A percentile compares a stretch with the other conserved stretches of the same genome.
Conservation (phyloP, 2,888 invertebrate genomes). For the Pardosa pseudoannulata region DNA sequence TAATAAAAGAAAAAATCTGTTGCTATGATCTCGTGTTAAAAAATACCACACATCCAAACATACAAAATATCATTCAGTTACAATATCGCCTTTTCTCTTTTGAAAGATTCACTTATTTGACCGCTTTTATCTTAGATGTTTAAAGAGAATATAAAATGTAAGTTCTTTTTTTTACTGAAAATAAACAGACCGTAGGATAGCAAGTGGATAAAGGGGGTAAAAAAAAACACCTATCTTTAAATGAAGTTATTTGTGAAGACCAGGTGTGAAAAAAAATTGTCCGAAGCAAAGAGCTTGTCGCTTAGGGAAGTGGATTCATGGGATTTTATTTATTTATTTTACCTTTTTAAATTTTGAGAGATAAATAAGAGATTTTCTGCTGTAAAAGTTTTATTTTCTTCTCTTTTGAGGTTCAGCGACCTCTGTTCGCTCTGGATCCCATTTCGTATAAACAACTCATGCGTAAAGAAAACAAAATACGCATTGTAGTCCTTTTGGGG, state of each 20-base stretch:
- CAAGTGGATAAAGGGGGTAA: not conserved
- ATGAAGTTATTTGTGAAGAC: not conserved
- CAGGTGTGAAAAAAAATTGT: not conserved
- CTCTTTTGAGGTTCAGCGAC: conserved; percentile 8
- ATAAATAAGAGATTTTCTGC: not conserved
- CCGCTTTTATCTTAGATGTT: too few relatives aligned
- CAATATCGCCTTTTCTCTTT: too few relatives aligned
- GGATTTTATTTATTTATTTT: too few relatives aligned
- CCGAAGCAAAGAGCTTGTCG: not conserved
- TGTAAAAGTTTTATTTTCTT: not conserved
- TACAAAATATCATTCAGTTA: too few relatives aligned
- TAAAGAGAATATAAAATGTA: too few relatives aligned
- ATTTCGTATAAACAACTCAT: conserved; percentile 12
- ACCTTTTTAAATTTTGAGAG: not conserved
- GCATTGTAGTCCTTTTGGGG: not conserved
- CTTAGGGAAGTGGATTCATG: not conserved
- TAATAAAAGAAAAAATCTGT: too few relatives aligned
- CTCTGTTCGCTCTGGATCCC: conserved; percentile 21
- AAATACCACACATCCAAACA: too few relatives aligned
- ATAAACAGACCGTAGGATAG: not conserved
- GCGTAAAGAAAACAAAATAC: conserved; percentile 4
- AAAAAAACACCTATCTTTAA: not conserved
- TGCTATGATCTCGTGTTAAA: too few relatives aligned
- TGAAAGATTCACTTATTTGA: too few relatives aligned
- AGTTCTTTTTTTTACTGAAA: too few relatives aligned